Conservation (phyloP, 1,140 invertebrate species). For the Gerris buenoi region DNA sequence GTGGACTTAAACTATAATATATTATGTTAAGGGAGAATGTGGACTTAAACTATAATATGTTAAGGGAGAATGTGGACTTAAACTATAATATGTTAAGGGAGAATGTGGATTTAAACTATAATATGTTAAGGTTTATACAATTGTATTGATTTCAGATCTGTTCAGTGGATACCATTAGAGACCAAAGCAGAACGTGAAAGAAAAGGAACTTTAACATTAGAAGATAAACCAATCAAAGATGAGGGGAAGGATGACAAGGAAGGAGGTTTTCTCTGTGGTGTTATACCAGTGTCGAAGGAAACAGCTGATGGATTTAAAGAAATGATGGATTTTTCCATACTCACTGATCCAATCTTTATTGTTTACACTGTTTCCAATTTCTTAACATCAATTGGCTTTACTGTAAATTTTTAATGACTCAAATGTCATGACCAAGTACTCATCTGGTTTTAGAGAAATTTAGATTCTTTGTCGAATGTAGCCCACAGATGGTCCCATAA, state of each 20-base stretch:
- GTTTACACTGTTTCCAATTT: conserved; percentile 87
- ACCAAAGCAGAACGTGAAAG: conserved; percentile 24
- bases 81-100: too few relatives aligned
- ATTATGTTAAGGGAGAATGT: too few relatives aligned
- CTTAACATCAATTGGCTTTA: conserved; percentile 88
- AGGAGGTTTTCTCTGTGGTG: conserved; percentile 23
- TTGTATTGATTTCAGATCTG: conserved; percentile 13
- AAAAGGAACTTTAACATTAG: not conserved
- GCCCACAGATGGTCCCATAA: too few relatives aligned
- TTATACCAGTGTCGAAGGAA: conserved; percentile 30
- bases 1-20: too few relatives aligned
- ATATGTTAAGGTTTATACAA: too few relatives aligned
- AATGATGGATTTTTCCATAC: conserved; percentile 71
- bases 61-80: too few relatives aligned
- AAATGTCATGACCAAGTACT: too few relatives aligned
- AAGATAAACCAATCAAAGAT: conserved; percentile 7
- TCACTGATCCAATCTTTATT: conserved; percentile 75
- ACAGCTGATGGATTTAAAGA: conserved; percentile 49
- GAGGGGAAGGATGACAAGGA: conserved; percentile 26
- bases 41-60: too few relatives aligned
- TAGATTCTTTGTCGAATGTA: too few relatives aligned
- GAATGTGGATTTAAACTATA: too few relatives aligned
- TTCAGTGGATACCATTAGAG: conserved; percentile 1
- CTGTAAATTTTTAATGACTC: too few relatives aligned
- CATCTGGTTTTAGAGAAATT: too few relatives aligned